Conservation (phyloP, 2,113 vertebrate genomes). For the Chrysochloris asiatica region DNA sequence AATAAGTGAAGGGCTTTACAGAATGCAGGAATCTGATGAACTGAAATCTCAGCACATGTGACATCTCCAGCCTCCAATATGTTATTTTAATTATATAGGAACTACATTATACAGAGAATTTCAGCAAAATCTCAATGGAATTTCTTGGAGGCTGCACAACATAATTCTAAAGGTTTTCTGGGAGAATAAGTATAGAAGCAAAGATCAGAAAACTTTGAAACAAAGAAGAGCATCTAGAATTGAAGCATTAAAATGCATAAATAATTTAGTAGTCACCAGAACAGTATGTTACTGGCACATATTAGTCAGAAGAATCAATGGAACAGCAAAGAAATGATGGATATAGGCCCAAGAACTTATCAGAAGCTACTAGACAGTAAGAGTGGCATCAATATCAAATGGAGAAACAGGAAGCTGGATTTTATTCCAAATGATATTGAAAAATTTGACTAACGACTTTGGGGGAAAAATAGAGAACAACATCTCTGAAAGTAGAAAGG, state of each 20-base stretch:
- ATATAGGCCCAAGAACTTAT: conserved; percentile 30
- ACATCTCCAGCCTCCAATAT: neutral
- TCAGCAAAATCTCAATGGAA: conserved; percentile 21
- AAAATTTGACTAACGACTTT: neutral
- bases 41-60: neutral
- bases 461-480: neutral
- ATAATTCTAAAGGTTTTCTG: conserved; percentile 25
- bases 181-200: neutral
- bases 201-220: conserved; percentile 39
- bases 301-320: conserved; percentile 38
- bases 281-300: conserved; percentile 16
- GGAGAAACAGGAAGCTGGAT: neutral
- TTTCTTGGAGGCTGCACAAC: neutral
- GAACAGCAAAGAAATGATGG: conserved; percentile 30
- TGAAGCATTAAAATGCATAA: conserved; percentile 52
- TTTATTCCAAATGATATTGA: conserved; percentile 19
- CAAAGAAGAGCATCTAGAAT: neutral
- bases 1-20: neutral
- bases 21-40: neutral
- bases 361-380: neutral
- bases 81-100: too few relatives aligned
- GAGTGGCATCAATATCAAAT: neutral
- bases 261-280: conserved; percentile 45
- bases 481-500: neutral
- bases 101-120: neutral